Base-by-base conservation (phyloP, 2,888 invertebrate genomes). In the Rhingia rostrata region DNA sequence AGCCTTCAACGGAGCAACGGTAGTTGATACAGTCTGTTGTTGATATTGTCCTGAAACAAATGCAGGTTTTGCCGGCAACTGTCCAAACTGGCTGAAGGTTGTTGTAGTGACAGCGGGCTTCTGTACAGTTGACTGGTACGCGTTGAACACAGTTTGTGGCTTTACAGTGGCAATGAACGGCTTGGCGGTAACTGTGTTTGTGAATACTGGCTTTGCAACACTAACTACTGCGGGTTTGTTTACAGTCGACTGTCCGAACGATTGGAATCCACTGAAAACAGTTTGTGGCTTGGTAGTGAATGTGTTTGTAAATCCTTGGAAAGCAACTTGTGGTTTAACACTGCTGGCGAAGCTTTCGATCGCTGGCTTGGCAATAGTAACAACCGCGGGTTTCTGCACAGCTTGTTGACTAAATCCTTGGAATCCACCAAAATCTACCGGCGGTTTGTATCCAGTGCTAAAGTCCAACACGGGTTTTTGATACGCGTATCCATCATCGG, bases 401-500 rank as follows among this genome's bases (percentile, higher is more conserved):
- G 32, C 10, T 33, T 41, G 14, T 2, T 51, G 51, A 0, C 22
- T 22, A 10, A 22, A 12, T 22, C 22, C 9, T 51, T 51, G 49
- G n/a, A 37, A 35, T 10, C n/a, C 58, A n/a, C 32, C 12, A 10
- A 37, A 39, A 5, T 39, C 22, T 22, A 22, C 22, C 22, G 22
- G 2, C 1, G 22, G 22, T 22, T 22, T 22, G 22, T 22, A 22
- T 22, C 22, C 22, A 22, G 22, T 22, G 22, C 22, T 22, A 22
- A 22, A 22, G 22, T 22, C 22, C 22, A 22, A 22, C 2, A 22
- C 22, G 22, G 22, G 22, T 22, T 6, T 74, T 4, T 30, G 7
- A 33, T 84, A 84, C 12, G 30, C 12, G 6, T 84, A 84, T 75
- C 84, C 84, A 70, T 74, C 64, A 32, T 51, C 58, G 4, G 74